phyloP scores from a whole-genome alignment of 2,797 vertebrate genomes.

The Loriculus beryllinus region DNA sequence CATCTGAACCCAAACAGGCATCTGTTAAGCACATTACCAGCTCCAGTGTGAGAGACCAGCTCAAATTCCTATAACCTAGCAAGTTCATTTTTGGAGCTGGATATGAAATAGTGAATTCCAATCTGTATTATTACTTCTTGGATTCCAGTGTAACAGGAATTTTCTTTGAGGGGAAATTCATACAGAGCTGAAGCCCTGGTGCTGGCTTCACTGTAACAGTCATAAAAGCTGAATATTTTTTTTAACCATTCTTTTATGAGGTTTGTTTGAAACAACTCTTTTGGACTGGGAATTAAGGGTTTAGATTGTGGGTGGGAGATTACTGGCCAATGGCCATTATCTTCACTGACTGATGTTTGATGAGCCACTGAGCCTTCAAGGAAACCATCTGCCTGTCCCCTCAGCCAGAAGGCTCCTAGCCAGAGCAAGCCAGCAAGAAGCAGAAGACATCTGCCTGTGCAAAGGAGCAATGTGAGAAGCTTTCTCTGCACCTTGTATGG shows the following conservation, averaged over 20 bases:
- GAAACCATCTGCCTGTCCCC: slow-evolving; percentile 22
- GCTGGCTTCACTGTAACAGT: neutral
- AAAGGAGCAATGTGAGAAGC: neutral
- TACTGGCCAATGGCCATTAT: neutral
- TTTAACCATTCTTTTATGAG: neutral
- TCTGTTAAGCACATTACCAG: slow-evolving; percentile 41
- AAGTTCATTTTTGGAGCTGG: neutral
- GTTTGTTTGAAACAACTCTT: slow-evolving; percentile 4
- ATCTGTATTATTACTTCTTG: slow-evolving; percentile 1
- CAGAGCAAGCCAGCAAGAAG: neutral
- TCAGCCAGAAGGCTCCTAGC: neutral
- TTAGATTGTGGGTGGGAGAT: slow-evolving; percentile 13
- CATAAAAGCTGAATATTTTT: slow-evolving; percentile 5
- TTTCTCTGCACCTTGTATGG: neutral
- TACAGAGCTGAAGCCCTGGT: neutral
- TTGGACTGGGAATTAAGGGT: neutral
- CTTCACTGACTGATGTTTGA: neutral
- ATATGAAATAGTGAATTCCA: neutral
- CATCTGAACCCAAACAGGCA: slow-evolving; percentile 36
- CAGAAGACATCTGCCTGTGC: neutral
- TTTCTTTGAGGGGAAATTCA: neutral
- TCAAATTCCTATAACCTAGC: slow-evolving; percentile 27
- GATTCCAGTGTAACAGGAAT: neutral
- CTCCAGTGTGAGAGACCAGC: slow-evolving; percentile 14
- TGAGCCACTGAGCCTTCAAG: slow-evolving; percentile 14